Conservation (phyloP, 2,888 invertebrate genomes). For the Epistrophe eligans region DNA sequence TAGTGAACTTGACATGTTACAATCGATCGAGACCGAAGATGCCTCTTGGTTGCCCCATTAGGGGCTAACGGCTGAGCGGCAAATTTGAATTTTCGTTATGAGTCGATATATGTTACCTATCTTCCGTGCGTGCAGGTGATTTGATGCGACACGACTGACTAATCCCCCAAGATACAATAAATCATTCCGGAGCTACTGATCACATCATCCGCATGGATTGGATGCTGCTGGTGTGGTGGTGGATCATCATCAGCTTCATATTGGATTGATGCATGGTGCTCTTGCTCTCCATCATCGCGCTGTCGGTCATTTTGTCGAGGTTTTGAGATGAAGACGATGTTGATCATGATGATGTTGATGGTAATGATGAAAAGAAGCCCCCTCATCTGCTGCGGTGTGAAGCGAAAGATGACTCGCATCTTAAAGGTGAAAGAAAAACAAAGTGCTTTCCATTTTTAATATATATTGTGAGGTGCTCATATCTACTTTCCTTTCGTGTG, state of each 20-base stretch:
- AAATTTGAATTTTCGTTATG: conserved; percentile 67
- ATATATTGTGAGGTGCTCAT: not conserved
- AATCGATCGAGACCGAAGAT: conserved; percentile 39
- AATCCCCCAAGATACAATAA: conserved; percentile 71
- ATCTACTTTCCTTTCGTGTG: conserved; percentile 67
- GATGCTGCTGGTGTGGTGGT: not conserved
- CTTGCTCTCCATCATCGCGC: conserved; percentile 45
- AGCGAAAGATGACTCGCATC: conserved; percentile 10
- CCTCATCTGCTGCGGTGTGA: not conserved
- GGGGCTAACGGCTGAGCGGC: not conserved
- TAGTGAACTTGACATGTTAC: conserved; percentile 71
- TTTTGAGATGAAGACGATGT: not conserved
- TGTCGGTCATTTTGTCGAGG: conserved; percentile 39
- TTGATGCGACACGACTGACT: conserved; percentile 74
- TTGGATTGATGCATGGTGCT: conserved; percentile 19
- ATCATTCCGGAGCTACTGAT: conserved; percentile 61
- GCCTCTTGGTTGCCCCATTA: conserved; percentile 7
- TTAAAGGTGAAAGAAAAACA: conserved; percentile 44
- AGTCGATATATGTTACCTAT: too few species aligned
- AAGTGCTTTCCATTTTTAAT: conserved; percentile 68
- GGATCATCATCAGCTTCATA: conserved; percentile 29
- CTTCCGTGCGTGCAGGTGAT: conserved; percentile 57
- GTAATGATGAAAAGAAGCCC: not conserved
- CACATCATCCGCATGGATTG: conserved; percentile 35
- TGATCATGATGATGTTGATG: not conserved